Evolutionary conservation across 2,797 vertebrate genomes (phyloP).

Genomic region (Anas bernieri): DNA sequence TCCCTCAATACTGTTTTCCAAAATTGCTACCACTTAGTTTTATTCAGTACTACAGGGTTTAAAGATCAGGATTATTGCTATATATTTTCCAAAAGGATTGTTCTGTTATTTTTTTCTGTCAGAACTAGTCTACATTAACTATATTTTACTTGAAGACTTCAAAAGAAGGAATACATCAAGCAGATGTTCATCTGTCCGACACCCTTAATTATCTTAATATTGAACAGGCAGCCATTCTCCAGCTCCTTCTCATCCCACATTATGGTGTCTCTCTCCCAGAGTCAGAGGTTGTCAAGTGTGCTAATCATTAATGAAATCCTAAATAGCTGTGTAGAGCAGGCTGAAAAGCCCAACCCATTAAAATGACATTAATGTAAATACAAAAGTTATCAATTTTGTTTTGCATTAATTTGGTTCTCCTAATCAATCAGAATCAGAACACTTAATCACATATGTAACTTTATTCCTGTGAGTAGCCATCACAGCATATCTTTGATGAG

Average conservation of each 20-base stretch:
- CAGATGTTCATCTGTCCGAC: not conserved
- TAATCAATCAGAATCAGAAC: not conserved
- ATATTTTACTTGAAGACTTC: not conserved
- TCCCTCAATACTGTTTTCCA: not conserved
- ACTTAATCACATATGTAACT: not conserved
- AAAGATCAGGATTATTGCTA: not conserved
- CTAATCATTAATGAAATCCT: constrained; percentile 7
- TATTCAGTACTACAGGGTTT: constrained; percentile 1
- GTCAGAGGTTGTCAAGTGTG: not conserved
- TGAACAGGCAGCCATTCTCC: not conserved
- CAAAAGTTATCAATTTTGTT: not conserved
- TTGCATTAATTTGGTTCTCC: not conserved
- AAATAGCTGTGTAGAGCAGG: not conserved
- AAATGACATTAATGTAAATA: not conserved
- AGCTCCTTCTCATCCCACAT: not conserved
- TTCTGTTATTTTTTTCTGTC: not conserved
- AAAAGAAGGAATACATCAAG: constrained; percentile 5
- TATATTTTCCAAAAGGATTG: constrained; percentile 9
- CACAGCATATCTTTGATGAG: not conserved
- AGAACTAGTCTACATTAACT: not conserved
- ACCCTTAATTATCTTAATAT: not conserved
- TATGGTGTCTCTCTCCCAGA: not conserved
- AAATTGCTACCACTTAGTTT: not conserved
- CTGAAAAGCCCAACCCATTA: not conserved
- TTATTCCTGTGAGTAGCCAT: not conserved